These are phyloP conservation scores for Nephrotoma appendiculata DNA, from an alignment of 2,888 invertebrate genomes.

Conservation along the genomic window DNA sequence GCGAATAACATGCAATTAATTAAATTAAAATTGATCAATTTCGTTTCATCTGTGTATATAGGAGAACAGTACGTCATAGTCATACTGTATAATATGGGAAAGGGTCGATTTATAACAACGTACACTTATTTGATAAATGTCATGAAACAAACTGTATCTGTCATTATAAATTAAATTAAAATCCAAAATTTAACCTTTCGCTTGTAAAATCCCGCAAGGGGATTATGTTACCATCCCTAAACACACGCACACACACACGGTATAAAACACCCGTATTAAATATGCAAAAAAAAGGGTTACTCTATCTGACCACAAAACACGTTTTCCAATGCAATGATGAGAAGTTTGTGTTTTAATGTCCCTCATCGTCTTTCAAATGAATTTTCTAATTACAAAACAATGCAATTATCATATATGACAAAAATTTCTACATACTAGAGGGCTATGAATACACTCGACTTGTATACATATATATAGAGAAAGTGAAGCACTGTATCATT, in stretches of 20 bases:
- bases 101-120: neutral
- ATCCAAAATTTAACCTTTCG: neutral
- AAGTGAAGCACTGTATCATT: neutral
- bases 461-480: neutral
- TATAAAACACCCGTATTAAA: neutral
- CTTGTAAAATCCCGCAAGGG: neutral
- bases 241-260: neutral
- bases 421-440: neutral
- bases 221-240: neutral
- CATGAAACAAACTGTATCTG: neutral
- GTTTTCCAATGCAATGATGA: neutral
- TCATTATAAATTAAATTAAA: neutral
- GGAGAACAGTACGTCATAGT: neutral
- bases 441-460: neutral
- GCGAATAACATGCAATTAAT: neutral
- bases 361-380: neutral
- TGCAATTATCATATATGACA: neutral
- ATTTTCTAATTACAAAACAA: neutral
- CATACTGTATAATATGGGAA: neutral
- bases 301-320: neutral
- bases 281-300: neutral
- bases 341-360: neutral
- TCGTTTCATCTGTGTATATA: neutral
- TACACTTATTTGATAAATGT: neutral
- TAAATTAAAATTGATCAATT: neutral